Conservation (phyloP, 2,113 vertebrate species). For the Anhinga anhinga region DNA sequence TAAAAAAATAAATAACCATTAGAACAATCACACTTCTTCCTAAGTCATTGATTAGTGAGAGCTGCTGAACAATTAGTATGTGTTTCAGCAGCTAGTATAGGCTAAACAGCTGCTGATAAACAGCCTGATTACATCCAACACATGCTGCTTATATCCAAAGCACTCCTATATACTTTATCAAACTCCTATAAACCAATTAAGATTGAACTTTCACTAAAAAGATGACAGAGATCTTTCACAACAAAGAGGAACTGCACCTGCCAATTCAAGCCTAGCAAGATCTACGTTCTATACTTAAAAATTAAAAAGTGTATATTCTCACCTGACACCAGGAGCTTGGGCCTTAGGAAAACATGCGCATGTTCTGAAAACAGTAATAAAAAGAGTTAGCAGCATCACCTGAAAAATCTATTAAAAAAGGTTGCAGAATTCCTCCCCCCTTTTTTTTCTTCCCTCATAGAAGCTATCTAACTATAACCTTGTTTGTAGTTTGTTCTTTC, state of each 20-base stretch:
- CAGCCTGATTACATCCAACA: not conserved
- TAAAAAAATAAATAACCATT: not conserved
- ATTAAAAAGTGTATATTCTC: not conserved
- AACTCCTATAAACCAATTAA: not conserved
- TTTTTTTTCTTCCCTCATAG: not conserved
- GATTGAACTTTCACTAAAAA: not conserved
- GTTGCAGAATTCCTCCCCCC: not conserved
- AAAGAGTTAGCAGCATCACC: not conserved
- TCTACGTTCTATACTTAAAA: not conserved
- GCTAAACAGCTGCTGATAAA: not conserved
- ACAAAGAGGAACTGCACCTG: not conserved
- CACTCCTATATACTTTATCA: not conserved
- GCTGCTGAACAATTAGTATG: not conserved
- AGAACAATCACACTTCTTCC: not conserved
- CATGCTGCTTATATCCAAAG: not conserved
- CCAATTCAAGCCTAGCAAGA: not conserved
- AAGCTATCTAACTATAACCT: not conserved
- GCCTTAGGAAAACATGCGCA: not conserved
- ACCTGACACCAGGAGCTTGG: not conserved
- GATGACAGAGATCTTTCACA: not conserved
- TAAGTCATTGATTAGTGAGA: not conserved
- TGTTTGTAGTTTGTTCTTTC: constrained; percentile 23
- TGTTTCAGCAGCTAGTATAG: not conserved
- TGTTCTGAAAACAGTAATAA: not conserved
- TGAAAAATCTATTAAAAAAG: not conserved